phyloP scores from a whole-genome alignment of 2,113 vertebrate genomes.

The Cyphomyrus discorhynchus region DNA sequence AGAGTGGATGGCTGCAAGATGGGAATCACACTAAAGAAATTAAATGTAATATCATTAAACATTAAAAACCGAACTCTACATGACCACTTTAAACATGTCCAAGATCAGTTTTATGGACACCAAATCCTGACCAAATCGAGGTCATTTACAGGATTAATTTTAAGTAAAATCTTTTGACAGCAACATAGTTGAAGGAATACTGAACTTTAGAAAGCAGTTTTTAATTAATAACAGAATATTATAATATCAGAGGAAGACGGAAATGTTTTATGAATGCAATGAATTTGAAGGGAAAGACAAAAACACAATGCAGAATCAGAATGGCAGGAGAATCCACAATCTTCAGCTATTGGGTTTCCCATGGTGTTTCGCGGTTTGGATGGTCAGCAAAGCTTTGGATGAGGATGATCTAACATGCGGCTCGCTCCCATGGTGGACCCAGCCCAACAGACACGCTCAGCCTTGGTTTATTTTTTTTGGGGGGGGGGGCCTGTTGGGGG shows the following conservation, averaged over 20 bases:
- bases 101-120: constrained; percentile 1
- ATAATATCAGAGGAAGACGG: constrained; percentile 55
- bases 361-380: constrained; percentile 54
- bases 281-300: constrained; percentile 46
- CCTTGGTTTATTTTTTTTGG: constrained; percentile 36
- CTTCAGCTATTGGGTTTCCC: constrained; percentile 27
- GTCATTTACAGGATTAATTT: neutral
- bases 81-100: neutral
- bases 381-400: constrained; percentile 48
- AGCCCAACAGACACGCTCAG: constrained; percentile 50
- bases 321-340: constrained; percentile 26
- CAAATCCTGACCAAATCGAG: neutral
- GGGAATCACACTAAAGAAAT: neutral
- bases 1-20: neutral
- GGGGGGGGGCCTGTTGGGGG: neutral
- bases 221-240: constrained; percentile 16
- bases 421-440: constrained; percentile 42
- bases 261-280: constrained; percentile 67
- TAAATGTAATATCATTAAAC: neutral
- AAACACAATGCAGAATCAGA: constrained; percentile 19
- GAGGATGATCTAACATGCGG: constrained; percentile 64
- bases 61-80: neutral
- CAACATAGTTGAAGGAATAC: neutral
- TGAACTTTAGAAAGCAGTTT: neutral
- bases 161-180: neutral